Percentiles rank a stretch among this genome's conserved stretches.
phyloP scores from a whole-genome alignment of 2,888 invertebrate species.

The Plagodis dolabraria region DNA sequence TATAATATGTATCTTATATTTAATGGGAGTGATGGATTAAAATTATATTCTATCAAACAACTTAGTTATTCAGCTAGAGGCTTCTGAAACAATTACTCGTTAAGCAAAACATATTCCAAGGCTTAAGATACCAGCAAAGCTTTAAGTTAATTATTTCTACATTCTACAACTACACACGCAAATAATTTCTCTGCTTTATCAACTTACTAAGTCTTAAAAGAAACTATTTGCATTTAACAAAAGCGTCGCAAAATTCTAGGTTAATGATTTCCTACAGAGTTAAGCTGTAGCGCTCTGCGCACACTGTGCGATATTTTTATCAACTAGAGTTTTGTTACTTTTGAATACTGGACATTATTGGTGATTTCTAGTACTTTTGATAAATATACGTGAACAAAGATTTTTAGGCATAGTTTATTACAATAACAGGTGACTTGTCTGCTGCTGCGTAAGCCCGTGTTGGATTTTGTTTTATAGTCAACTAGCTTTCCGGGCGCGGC shows the following conservation, averaged over 20 bases:
- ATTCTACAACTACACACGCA: neutral
- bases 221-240: constrained; percentile 25
- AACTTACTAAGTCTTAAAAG: constrained; percentile 9
- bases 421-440: too few relatives aligned
- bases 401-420: too few relatives aligned
- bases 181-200: constrained; percentile 15
- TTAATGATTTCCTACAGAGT: constrained; percentile 65
- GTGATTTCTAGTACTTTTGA: too few relatives aligned
- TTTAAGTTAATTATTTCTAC: neutral
- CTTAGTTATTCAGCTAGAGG: too few relatives aligned
- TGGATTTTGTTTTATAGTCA: too few relatives aligned
- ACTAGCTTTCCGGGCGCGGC: too few relatives aligned
- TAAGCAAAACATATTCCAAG: neutral
- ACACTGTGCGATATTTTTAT: constrained; percentile 9
- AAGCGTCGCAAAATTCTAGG: constrained; percentile 55
- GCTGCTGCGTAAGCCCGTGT: too few relatives aligned
- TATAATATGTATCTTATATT: too few relatives aligned
- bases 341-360: too few relatives aligned
- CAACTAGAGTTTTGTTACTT: neutral
- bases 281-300: constrained; percentile 32
- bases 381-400: too few relatives aligned
- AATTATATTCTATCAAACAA: too few relatives aligned
- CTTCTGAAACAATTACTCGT: neutral
- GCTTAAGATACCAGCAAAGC: neutral
- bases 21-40: too few relatives aligned